Percentiles rank a stretch among this genome's conserved stretches.
Evolutionary conservation across 2,888 invertebrate genomes (phyloP).

Genomic region (Belgica antarctica): DNA sequence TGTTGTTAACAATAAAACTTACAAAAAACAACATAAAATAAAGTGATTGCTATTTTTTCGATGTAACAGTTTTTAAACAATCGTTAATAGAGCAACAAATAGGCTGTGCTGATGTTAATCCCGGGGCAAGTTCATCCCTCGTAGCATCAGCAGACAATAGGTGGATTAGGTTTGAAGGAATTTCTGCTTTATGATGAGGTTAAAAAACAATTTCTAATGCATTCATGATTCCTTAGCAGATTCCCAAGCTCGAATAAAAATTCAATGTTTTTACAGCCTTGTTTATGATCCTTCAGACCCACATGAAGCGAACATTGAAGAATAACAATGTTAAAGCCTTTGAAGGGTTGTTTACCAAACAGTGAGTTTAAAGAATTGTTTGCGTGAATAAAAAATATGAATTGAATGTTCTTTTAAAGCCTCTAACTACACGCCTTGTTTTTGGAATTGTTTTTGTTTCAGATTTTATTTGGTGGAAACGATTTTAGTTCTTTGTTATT

Average conservation of each 20-base stretch:
- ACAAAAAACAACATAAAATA: conserved; percentile 22
- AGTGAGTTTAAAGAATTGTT: conserved; percentile 23
- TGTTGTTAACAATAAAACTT: conserved; percentile 40
- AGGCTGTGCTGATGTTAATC: neutral
- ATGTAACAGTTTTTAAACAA: conserved; percentile 4
- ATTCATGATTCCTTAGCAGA: neutral
- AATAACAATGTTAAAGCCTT: neutral
- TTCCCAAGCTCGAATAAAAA: conserved; percentile 23
- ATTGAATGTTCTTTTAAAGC: conserved; percentile 31
- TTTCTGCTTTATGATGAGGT: neutral
- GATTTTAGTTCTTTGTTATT: neutral
- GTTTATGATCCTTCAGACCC: conserved; percentile 32
- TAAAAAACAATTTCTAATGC: neutral
- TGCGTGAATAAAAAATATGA: conserved; percentile 10
- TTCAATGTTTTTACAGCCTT: conserved; percentile 43
- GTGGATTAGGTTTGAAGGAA: conserved; percentile 35
- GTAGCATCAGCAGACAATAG: conserved; percentile 13
- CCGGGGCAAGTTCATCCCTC: conserved; percentile 1
- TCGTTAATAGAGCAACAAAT: conserved; percentile 35
- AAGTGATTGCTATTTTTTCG: conserved; percentile 27
- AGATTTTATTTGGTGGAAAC: conserved; percentile 44
- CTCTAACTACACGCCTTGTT: conserved; percentile 40
- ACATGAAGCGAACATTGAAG: neutral
- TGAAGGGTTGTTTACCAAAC: conserved; percentile 39
- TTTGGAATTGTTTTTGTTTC: conserved; percentile 44